These are phyloP conservation scores for Sterrhoptilus dennistouni DNA, from an alignment of 2,113 vertebrate genomes.

Conservation along the genomic window DNA sequence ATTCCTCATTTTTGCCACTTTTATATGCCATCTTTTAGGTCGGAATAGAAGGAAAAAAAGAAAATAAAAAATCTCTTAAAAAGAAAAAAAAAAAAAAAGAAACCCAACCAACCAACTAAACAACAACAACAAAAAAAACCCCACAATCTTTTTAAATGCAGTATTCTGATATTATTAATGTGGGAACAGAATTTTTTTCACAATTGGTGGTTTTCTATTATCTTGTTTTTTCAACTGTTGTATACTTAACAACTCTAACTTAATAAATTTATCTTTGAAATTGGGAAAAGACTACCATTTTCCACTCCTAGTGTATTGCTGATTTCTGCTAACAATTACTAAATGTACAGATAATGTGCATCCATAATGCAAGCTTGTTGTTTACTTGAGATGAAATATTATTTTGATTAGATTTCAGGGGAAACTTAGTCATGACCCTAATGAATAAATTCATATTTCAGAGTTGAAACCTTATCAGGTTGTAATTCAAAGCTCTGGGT, in stretches of 20 bases:
- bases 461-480: not conserved
- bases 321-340: not conserved
- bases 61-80: not conserved
- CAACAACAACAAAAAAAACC: not conserved
- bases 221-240: not conserved
- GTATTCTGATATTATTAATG: not conserved
- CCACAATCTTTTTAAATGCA: accelerated
- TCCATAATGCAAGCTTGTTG: not conserved
- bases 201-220: not conserved
- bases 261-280: not conserved
- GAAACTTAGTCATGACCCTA: not conserved
- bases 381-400: not conserved
- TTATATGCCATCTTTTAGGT: not conserved
- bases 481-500: not conserved
- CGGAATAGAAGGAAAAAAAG: not conserved
- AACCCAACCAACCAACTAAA: not conserved
- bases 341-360: not conserved
- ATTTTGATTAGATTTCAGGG: not conserved
- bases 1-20: not conserved
- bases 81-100: not conserved
- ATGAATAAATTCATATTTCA: not conserved
- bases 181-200: not conserved
- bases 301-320: not conserved
- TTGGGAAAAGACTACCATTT: not conserved
- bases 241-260: not conserved